phyloP scores from a whole-genome alignment of 2,888 invertebrate species.

The Oeneis ivallda region DNA sequence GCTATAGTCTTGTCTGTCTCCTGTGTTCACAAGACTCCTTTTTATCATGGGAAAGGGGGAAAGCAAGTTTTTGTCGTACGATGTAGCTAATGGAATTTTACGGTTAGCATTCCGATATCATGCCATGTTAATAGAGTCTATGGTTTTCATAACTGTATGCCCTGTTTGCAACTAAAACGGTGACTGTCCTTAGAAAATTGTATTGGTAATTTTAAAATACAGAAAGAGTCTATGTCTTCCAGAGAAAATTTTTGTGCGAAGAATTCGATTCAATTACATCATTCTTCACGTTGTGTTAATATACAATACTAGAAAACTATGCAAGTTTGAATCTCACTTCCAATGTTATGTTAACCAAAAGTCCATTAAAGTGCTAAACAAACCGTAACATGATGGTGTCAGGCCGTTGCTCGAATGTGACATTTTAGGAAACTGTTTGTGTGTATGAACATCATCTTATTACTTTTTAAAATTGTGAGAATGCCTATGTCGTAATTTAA shows the following conservation, averaged over 20 bases:
- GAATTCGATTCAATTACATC: background rate
- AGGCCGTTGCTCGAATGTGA: background rate
- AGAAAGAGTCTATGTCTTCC: background rate
- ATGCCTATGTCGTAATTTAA: too few relatives aligned
- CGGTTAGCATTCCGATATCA: conserved; percentile 1
- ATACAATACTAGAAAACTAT: background rate
- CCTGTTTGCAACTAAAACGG: background rate
- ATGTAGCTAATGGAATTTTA: background rate
- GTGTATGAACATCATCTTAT: background rate
- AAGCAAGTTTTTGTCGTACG: background rate
- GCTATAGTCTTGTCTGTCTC: too few relatives aligned
- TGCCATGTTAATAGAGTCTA: background rate
- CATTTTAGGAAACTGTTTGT: background rate
- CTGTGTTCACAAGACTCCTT: background rate
- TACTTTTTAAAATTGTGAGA: background rate
- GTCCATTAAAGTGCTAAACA: conserved; percentile 11
- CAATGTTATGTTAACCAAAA: conserved; percentile 10
- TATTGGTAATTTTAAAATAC: background rate
- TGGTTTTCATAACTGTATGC: background rate
- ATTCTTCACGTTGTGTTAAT: background rate
- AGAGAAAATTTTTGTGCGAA: background rate
- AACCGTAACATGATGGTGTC: background rate
- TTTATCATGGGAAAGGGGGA: background rate
- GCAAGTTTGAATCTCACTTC: background rate
- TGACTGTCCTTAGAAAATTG: background rate